Percentiles rank a stretch among this genome's conserved stretches.
Conservation (phyloP, 2,888 invertebrate species). For the Rotaria macrura region DNA sequence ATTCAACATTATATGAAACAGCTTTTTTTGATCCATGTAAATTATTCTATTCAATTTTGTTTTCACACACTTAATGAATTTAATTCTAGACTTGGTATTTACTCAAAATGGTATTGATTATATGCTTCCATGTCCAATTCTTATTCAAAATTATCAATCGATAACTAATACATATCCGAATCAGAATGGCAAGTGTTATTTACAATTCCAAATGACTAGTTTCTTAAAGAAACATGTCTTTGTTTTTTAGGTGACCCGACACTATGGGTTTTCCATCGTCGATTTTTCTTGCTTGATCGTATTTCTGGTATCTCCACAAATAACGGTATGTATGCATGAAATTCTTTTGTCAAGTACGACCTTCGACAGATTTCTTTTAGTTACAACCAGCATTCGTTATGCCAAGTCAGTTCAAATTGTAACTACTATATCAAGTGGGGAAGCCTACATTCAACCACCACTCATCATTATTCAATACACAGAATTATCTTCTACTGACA, state of each 20-base stretch:
- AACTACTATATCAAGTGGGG: neutral
- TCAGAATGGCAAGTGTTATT: neutral
- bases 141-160: neutral
- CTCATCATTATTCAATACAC: constrained; percentile 20
- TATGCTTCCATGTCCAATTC: neutral
- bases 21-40: constrained; percentile 18
- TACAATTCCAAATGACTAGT: neutral
- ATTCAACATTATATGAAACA: neutral
- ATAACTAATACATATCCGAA: neutral
- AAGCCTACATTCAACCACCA: constrained; percentile 20
- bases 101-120: neutral
- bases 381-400: neutral
- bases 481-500: neutral
- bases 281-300: constrained; percentile 1
- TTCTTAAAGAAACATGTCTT: too few species aligned
- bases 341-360: too few species aligned
- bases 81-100: neutral
- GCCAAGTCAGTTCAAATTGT: constrained; percentile 22
- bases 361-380: neutral
- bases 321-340: neutral
- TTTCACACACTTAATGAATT: neutral
- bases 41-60: neutral
- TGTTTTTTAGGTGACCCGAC: neutral
- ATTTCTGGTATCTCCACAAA: neutral
- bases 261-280: neutral